Evolutionary conservation across 2,797 vertebrate species (phyloP), one percentile per base, ranked within the genome.

Genomic region (Aratinga solstitialis): DNA sequence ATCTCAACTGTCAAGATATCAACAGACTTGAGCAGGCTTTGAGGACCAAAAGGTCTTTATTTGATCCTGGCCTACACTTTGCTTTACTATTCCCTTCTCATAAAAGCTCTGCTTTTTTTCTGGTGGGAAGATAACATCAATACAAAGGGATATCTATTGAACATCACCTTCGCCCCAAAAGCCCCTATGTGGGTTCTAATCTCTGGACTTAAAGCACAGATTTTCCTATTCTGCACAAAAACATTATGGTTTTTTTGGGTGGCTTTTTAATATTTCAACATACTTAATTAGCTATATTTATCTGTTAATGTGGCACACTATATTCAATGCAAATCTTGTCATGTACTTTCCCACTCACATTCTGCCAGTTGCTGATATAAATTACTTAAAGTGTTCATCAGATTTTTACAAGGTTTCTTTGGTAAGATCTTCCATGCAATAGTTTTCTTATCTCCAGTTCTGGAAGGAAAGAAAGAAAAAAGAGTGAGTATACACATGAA

Each of bases 371-470:
- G 99, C 96, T 99, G 99, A 97, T 99, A 98, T 66, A 99, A 98
- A 93, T 98, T 99, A 97, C 97, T 99, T 96, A 99, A 97, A 43
- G 98, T 98, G 95, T 99, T 99, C 97, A 99, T 98, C 95, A 99
- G 98, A 97, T 99, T 98, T 97, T 99, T 99, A 97, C 99, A 99
- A 91, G 99, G 99, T 97, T 99, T 99, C 98, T 99, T 99, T 92
- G 99, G 99, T 95, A 99, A 96, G 90, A 99, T 99, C 97, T 99
- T 99, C 99, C 99, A 99, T 0, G 99, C 99, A 89, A 99, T 95
- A 90, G 98, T 98, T 97, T 99, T 99, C 96, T 99, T 99, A 97
- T 99, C 99, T 53, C 99, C 99, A 96, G 98, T 99, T 97, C 99
- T 99, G 97, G 43, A 95, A 96, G 40, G 10, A 1, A 13, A 42